Evolutionary conservation across 2,888 invertebrate species (phyloP), one percentile per base, ranked within the genome.

Genomic region (Druceiella hillmani): DNA sequence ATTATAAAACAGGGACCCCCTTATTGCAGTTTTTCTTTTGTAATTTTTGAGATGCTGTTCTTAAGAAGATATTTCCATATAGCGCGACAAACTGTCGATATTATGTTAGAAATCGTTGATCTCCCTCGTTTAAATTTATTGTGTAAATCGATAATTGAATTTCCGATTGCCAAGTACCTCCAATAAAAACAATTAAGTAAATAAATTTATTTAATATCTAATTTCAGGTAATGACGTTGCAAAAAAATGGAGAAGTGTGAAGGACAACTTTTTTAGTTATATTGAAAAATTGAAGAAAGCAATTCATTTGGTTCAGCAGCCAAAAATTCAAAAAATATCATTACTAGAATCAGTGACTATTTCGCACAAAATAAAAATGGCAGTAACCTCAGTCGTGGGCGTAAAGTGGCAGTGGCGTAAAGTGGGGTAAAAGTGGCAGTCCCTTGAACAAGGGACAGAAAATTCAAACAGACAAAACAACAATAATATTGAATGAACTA

Each of bases 171-270:
- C 27, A 49, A 32, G 44, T 50, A 49, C 40, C 48, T 49, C 38
- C 41, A 48, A 45, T 25, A 40, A 36, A 47, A 47, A 41, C 30
- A 40, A 22, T 39, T 32, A 43, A 31, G 29, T 27, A 9, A 31
- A 24, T n/a, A 36, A 24, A 22, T 14, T 16, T 17, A 11, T 7
- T 33, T 36, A 33, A 41, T 29, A 17, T 39, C 29, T 43, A 31
- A 43, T 51, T 49, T 41, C 48, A 50, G 49, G 50, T 48, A 52
- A 52, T 33, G 45, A 41, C 4, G 32, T 48, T 5, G 38, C 47
- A 11, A 49, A 51, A 44, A 51, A 50, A 46, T 52, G 48, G 49
- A 52, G 46, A 46, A 49, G 44, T 30, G 48, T 50, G 20, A 47
- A 36, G 39, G 48, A 48, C 33, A 50, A 50, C 41, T 50, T 44